Base-by-base conservation (phyloP, 2,113 vertebrate species). In the Phylloscopus whistleri region DNA sequence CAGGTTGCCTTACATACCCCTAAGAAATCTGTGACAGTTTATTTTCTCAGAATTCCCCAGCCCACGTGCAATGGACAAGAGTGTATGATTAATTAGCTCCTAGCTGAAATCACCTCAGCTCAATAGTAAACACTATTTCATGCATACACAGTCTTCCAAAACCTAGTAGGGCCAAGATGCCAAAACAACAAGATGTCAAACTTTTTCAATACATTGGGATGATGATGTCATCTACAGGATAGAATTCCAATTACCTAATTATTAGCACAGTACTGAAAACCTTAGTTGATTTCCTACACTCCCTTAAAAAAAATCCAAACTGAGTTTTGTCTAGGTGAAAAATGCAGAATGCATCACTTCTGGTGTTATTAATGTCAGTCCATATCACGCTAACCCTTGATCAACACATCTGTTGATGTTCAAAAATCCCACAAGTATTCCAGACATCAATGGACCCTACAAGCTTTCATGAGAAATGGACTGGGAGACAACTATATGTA, bases 1-100 rank as follows among this genome's bases (percentile, higher is more conserved):
- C 67, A 95, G 28, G 55, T 89, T 89, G 58, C 51, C 46, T 51
- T 59, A 93, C 55, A 91, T 31, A 85, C 56, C 75, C 67, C 64
- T 56, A 64, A 51, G 59, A 94, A 83, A 74, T 55, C 56, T 89
- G 60, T 84, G 85, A 60, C 73, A 93, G 56, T 56, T 94, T 91
- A 35, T 91, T 91, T 96, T 93, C 88, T 89, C 76, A 81, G 68
- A 46, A 49, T 87, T 93, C 64, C 73, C 64, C 58, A 87, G 64
- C 46, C 80, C 92, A 87, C 37, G 60, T 4, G 31, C 37, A 88
- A 62, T 13, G 24, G 73, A 92, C 55, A 93, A 31, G 48, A 80
- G 31, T 51, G 56, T 19, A 56, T 26, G 52, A 78, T 79, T 96
- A 94, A 96, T 86, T 64, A 87, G 76, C 26, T 87, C 33, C 90